These are phyloP conservation scores for Phoenoteleia sp. DNA, from an alignment of 2,888 invertebrate genomes.

Conservation along the genomic window DNA sequence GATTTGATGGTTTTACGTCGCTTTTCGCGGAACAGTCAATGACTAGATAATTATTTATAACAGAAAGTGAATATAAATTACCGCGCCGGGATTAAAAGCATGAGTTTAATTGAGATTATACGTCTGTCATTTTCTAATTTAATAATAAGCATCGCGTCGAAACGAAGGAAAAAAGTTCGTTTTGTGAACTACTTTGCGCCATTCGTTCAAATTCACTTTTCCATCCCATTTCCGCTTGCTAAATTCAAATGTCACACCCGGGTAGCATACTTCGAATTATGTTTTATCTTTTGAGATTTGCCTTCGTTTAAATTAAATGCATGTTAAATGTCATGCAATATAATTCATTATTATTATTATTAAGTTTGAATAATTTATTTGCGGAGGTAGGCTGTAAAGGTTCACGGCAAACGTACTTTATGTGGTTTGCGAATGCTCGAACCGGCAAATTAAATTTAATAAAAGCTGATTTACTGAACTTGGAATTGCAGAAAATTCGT, in stretches of 20 bases:
- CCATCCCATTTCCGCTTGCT: not conserved
- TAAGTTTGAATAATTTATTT: slow-evolving; percentile 32
- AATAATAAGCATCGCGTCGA: not conserved
- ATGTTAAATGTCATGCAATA: no score
- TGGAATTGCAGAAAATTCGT: slow-evolving; percentile 22
- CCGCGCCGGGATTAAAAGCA: no score
- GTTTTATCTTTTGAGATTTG: no score
- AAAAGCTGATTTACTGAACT: slow-evolving; percentile 16
- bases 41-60: slow-evolving; percentile 16
- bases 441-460: slow-evolving; percentile 28
- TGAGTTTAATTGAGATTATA: not conserved
- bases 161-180: not conserved
- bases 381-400: not conserved
- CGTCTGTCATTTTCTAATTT: not conserved
- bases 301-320: no score
- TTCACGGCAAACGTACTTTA: not conserved
- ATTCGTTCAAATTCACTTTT: not conserved
- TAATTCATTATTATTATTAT: slow-evolving; percentile 32
- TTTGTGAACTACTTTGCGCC: not conserved
- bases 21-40: slow-evolving; percentile 12
- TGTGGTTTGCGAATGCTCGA: not conserved
- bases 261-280: not conserved
- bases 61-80: slow-evolving; percentile 15
- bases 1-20: not conserved
- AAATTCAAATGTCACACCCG: not conserved